Base-by-base conservation (phyloP, 2,113 vertebrate genomes). In the Trichechus manatus region DNA sequence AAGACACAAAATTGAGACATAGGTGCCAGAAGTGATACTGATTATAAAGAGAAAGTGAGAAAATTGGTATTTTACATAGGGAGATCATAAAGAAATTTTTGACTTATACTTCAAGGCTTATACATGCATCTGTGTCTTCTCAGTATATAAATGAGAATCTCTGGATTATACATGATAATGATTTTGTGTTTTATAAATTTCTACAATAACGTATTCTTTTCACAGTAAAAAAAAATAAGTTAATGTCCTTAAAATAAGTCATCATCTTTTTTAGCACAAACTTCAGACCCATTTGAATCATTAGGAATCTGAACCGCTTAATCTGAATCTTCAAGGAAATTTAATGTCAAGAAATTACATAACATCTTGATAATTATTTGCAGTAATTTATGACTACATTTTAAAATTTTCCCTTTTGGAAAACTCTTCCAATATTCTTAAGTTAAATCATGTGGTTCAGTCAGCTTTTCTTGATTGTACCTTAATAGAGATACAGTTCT, bases 341-440 rank as follows among this genome's bases (percentile, higher is more conserved):
- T 91, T 93, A 94, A 88, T 91, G 93, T 89, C n/a, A 82, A 66
- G 27, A 95, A 39, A 95, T 77, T 94, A 27, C 90, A 64, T 56
- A 17, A 88, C 39, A 81, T 25, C 33, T 13, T 93, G 56, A 70
- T 83, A 68, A 94, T 89, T 94, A 89, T 19, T 47, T 9, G 1
- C 44, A 56, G 70, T 36, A 92, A n/a, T 36, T 47, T 47, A 70
- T 79, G 39, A 50, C 31, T 33, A 77, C 44, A 93, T 93, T 96
- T 61, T 9, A 44, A 96, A 61, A 2, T 90, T 68, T 83, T 80
- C 39, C 36, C 50, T 94, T 5, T 85, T 95, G 66, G 77, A 6
- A 61, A 87, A 87, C 13, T 89, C 42, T 61, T 88, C 11, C 47
- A 33, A 33, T 36, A 82, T 50, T 13, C 19, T 89, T 82, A 68